A percentile compares a stretch with the other conserved stretches of the same genome.
phyloP scores from a whole-genome alignment of 2,113 vertebrate genomes.

The Xiphophorus hellerii region DNA sequence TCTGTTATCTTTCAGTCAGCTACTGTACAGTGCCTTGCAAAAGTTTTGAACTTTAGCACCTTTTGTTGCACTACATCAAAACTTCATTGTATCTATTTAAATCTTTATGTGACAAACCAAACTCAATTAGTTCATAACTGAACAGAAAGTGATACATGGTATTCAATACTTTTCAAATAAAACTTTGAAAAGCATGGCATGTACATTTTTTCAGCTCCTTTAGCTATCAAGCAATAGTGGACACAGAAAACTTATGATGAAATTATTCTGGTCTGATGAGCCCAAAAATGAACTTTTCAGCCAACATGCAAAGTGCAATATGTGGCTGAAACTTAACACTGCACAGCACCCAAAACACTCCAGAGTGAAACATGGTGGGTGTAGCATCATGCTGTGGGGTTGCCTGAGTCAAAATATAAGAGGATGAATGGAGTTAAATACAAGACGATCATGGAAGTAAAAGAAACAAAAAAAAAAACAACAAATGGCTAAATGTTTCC shows the following conservation, averaged over 20 bases:
- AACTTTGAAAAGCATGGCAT: neutral
- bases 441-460: neutral
- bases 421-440: neutral
- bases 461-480: too few relatives aligned
- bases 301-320: neutral
- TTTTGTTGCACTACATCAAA: neutral
- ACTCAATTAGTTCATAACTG: neutral
- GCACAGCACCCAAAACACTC: neutral
- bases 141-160: neutral
- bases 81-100: neutral
- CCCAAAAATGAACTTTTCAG: neutral
- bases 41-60: neutral
- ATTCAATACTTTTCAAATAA: neutral
- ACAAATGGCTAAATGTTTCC: neutral
- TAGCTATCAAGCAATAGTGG: too few relatives aligned
- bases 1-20: constrained; percentile 1
- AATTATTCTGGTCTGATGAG: neutral
- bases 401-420: neutral
- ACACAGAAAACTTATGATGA: neutral
- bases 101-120: neutral
- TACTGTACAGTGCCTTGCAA: neutral
- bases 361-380: neutral
- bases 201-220: neutral
- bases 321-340: neutral
- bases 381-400: neutral